phyloP scores from a whole-genome alignment of 2,888 invertebrate species.

The Nemapogon koenigi region DNA sequence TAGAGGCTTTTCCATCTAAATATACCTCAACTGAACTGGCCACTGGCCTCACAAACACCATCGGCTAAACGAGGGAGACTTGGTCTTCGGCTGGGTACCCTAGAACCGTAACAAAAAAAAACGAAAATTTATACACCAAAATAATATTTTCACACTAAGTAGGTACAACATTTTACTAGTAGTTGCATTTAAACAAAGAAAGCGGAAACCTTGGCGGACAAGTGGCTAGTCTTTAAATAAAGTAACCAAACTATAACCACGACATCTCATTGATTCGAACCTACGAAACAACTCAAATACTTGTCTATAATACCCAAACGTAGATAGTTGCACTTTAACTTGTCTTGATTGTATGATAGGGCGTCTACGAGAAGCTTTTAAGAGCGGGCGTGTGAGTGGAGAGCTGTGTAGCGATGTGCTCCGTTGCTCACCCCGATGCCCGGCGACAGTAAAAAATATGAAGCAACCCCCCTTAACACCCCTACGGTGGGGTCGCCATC shows the following conservation, averaged over 20 bases:
- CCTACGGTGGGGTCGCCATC: constrained; percentile 41
- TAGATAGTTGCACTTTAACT: not conserved
- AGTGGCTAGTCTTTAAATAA: not conserved
- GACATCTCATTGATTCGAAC: not conserved
- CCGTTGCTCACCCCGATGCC: constrained; percentile 50
- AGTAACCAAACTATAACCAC: not conserved
- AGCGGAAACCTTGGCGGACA: no score
- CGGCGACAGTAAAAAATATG: constrained; percentile 64
- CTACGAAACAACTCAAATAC: not conserved
- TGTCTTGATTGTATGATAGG: constrained; percentile 3
- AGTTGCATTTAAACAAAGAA: no score
- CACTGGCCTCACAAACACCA: no score
- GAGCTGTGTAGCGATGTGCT: constrained; percentile 62
- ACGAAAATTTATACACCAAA: no score
- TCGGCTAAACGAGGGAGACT: no score
- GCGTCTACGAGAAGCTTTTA: constrained; percentile 35
- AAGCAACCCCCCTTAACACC: constrained; percentile 16
- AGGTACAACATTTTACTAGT: no score
- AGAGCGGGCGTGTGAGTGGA: constrained; percentile 54
- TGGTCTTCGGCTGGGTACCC: no score
- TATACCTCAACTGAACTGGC: no score
- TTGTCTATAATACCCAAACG: not conserved
- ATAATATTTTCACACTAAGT: no score
- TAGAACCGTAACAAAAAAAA: no score
- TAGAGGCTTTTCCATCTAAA: no score